Evolutionary conservation across 2,797 vertebrate species (phyloP).

Genomic region (Parauchenoglanis punctatus): DNA sequence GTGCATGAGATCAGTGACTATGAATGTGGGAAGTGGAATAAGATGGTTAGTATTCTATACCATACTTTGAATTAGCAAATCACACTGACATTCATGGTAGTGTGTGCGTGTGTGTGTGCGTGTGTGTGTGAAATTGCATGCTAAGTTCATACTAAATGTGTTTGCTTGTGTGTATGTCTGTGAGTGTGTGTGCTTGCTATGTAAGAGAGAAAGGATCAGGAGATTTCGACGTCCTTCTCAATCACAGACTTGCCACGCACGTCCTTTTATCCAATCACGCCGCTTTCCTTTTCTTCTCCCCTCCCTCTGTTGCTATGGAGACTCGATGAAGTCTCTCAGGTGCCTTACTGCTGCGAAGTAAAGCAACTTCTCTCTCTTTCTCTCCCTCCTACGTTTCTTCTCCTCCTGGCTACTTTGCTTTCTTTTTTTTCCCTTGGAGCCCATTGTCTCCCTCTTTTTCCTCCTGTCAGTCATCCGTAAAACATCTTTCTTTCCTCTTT

Average conservation of each 20-base stretch:
- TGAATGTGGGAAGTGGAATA: constrained; percentile 27
- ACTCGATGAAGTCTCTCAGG: constrained; percentile 57
- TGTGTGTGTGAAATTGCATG: neutral
- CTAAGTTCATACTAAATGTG: constrained; percentile 4
- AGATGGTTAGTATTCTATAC: constrained; percentile 16
- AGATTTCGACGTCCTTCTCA: constrained; percentile 39
- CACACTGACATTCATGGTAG: constrained; percentile 15
- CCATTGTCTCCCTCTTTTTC: neutral
- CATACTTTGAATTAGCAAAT: neutral
- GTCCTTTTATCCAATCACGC: constrained; percentile 41
- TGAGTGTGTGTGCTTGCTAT: constrained; percentile 2
- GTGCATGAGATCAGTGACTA: neutral
- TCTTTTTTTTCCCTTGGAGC: neutral
- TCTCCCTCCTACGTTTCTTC: constrained; percentile 12
- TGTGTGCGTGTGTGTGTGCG: neutral
- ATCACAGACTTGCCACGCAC: constrained; percentile 27
- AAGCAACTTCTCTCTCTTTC: constrained; percentile 39
- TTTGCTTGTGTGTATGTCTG: constrained; percentile 16
- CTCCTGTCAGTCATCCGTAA: neutral
- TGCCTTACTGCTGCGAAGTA: constrained; percentile 43
- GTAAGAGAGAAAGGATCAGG: constrained; percentile 28
- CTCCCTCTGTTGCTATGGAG: constrained; percentile 60
- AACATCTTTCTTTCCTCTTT: neutral
- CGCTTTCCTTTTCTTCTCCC: constrained; percentile 21
- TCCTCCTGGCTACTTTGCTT: constrained; percentile 23